Evolutionary conservation across 2,797 vertebrate species (phyloP).

Genomic region (Clangula hyemalis): DNA sequence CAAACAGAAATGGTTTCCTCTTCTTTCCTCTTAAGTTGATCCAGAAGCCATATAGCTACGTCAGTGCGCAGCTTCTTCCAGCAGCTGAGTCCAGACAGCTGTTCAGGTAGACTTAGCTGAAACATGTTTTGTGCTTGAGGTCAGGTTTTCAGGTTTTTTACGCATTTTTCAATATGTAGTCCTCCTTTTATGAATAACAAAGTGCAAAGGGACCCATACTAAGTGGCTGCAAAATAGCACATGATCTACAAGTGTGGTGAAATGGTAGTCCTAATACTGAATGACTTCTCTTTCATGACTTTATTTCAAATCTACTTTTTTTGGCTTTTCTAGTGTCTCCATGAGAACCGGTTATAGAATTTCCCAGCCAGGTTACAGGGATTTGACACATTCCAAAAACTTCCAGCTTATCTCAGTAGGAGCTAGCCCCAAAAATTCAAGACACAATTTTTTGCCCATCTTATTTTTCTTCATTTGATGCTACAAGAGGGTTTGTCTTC

Average conservation of each 20-base stretch:
- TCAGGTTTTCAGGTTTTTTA: background rate
- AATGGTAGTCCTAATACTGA: background rate
- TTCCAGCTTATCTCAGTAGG: background rate
- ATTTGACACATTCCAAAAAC: background rate
- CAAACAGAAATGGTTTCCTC: background rate
- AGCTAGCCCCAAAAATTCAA: background rate
- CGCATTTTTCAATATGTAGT: too few relatives aligned
- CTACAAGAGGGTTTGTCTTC: background rate
- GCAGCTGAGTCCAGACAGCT: background rate
- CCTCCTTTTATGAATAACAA: background rate
- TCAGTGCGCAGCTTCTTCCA: background rate
- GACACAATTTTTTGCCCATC: background rate
- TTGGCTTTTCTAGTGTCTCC: background rate
- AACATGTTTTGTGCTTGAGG: background rate
- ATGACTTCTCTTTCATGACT: background rate
- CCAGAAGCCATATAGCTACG: background rate
- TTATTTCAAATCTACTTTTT: background rate
- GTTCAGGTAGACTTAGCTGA: background rate
- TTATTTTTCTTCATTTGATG: background rate
- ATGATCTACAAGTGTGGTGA: background rate
- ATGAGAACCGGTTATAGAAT: background rate
- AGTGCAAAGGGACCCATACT: background rate
- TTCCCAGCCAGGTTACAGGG: fast-evolving
- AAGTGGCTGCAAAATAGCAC: background rate
- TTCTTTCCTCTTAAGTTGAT: background rate